Evolutionary conservation across 2,888 invertebrate species (phyloP), one percentile per base, ranked within the genome.

Genomic region (Orthosia gothica): DNA sequence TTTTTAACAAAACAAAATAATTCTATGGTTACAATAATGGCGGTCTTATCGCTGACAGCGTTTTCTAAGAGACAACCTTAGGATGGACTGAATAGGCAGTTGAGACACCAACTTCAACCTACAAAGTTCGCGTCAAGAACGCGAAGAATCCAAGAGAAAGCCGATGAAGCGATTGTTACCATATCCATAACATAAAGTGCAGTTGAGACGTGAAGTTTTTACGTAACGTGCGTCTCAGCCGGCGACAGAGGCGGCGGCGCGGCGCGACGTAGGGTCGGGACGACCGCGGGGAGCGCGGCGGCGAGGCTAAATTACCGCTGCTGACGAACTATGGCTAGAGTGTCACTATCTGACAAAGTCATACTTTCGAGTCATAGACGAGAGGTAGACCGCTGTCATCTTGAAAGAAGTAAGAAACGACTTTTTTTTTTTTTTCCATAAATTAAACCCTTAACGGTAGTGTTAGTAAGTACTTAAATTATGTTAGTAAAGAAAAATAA

Each of bases 131-230:
- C 70, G 54, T 64, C 73, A 71, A 77, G 70, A 79, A 76, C 71
- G 79, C 70, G 82, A 83, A 84, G 85, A 79, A 78, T 72, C 69
- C 74, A 72, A 83, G 87, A 88, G 91, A 91, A 91, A 91, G 91
- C 86, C 87, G 84, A 87, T 85, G 83, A 84, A 77, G 83, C 71
- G 73, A 83, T 83, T 84, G 77, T 81, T 75, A 74, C 77, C 77
- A 81, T 87, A 88, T 89, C 84, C 81, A 85, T 85, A 85, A 62
- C 79, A 86, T 87, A 86, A 88, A 87, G 88, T 90, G 91, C 90
- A 90, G 87, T 87, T 86, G 82, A 85, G 84, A 82, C 88, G 84
- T 87, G 83, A 88, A 87, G 90, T 91, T 91, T 91, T 93, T 92
- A 91, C 91, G 90, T 93, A 91, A 91, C 88, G 62, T 49, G 70